Conservation (phyloP, 2,888 invertebrate species). For the Andrena flavipes region DNA sequence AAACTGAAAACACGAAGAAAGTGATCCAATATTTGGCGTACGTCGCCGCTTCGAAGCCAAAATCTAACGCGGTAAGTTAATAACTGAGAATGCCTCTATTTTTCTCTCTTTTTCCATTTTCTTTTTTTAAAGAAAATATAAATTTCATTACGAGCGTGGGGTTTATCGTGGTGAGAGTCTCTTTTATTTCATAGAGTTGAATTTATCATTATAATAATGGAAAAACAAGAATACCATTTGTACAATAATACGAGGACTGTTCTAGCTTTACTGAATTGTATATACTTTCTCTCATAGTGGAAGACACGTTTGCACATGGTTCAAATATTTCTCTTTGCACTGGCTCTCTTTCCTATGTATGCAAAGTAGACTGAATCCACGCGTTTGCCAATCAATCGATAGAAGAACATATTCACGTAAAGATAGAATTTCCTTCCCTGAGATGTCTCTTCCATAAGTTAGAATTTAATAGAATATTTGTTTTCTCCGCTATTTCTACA, state of each 20-base stretch:
- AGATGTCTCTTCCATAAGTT: background rate
- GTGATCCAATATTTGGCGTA: slow-evolving; percentile 99
- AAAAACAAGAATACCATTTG: background rate
- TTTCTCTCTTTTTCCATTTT: background rate
- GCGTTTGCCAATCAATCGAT: background rate
- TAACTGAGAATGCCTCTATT: slow-evolving; percentile 12
- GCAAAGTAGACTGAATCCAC: background rate
- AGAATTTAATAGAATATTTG: background rate
- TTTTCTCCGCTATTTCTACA: background rate
- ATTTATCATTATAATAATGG: background rate
- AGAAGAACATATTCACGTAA: background rate
- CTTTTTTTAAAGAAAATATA: background rate
- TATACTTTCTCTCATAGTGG: slow-evolving; percentile 7
- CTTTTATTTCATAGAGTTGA: background rate
- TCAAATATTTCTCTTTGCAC: slow-evolving; percentile 1
- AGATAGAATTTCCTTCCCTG: background rate
- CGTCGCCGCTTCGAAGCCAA: slow-evolving; percentile 99
- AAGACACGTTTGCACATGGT: background rate
- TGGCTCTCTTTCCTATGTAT: background rate
- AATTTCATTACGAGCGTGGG: background rate
- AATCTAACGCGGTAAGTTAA: slow-evolving; percentile 93
- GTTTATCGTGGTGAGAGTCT: background rate
- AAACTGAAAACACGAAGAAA: slow-evolving; percentile 99
- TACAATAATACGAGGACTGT: background rate
- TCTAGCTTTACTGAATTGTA: slow-evolving; percentile 11